Base-by-base conservation (phyloP, 2,113 vertebrate genomes). In the Prionailurus bengalensis region DNA sequence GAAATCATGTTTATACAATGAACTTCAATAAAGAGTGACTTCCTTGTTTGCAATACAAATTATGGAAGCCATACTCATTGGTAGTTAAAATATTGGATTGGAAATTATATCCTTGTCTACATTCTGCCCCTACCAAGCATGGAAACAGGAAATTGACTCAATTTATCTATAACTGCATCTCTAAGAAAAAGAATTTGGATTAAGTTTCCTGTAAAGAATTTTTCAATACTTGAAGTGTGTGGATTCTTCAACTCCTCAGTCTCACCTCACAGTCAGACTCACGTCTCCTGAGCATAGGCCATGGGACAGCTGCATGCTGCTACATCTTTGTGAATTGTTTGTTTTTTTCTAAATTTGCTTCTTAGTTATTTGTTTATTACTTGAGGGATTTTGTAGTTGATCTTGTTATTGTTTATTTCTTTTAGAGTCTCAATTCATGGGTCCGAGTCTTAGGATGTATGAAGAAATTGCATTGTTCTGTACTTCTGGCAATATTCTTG, bases 1-100 rank as follows among this genome's bases (percentile, higher is more conserved):
- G 86, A 95, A 95, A 96, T 89, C 33, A 89, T 70, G 68, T 85
- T 97, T 96, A 73, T 93, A 31, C 48, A 93, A 82, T 66, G 68
- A 83, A 9, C 61, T 89, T 4, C 42, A 79, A 33, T 79, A 94
- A 33, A 91, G n/a, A 82, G 61, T 42, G 13, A 66, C 85, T 93
- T 95, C 3, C 9, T 89, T 95, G 27, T 80, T 94, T 82, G 19
- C 39, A 93, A 15, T 23, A 87, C 36, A 66, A 90, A 89, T 97
- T 53, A 78, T 76, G 9, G 42, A 80, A 90, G 87, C n/a, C 48
- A 36, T 9, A 63, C 48, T 95, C 48, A 70, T 4, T n/a, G 21
- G 16, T 58, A 31, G 6, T 58, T 58, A 88, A 94, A 91, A 78
- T 48, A 70, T 11, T 36, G 8, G 6, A 66, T 23, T 87, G 33